Evolutionary conservation across 2,113 vertebrate genomes (phyloP).

Genomic region (Ailuropoda melanoleuca): DNA sequence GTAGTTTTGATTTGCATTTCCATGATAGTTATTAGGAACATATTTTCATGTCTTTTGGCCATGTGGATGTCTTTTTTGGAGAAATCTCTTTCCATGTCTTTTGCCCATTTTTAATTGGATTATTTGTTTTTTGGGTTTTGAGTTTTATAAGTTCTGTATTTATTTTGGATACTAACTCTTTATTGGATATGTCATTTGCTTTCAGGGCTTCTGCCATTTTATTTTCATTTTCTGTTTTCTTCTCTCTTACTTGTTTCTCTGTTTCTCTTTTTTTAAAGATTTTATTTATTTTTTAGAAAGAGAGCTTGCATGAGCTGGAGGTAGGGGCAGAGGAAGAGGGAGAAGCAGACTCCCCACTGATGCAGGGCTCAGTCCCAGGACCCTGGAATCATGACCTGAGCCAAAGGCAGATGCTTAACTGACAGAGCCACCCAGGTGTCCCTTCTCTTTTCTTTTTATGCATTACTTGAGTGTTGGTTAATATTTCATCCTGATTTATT

Average conservation of each 20-base stretch:
- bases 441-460: neutral
- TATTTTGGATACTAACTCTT: neutral
- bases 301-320: neutral
- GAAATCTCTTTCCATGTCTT: neutral
- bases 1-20: neutral
- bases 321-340: neutral
- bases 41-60: neutral
- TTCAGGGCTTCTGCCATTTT: neutral
- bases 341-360: neutral
- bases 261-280: neutral
- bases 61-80: neutral
- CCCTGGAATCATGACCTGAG: neutral
- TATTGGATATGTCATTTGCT: neutral
- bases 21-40: neutral
- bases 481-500: neutral
- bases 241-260: neutral
- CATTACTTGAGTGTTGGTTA: neutral
- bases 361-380: neutral
- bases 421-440: neutral
- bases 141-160: neutral
- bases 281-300: neutral
- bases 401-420: neutral
- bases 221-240: neutral
- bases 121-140: neutral
- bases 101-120: neutral